phyloP scores from a whole-genome alignment of 1,140 invertebrate genomes.

The Drosophila elegans region DNA sequence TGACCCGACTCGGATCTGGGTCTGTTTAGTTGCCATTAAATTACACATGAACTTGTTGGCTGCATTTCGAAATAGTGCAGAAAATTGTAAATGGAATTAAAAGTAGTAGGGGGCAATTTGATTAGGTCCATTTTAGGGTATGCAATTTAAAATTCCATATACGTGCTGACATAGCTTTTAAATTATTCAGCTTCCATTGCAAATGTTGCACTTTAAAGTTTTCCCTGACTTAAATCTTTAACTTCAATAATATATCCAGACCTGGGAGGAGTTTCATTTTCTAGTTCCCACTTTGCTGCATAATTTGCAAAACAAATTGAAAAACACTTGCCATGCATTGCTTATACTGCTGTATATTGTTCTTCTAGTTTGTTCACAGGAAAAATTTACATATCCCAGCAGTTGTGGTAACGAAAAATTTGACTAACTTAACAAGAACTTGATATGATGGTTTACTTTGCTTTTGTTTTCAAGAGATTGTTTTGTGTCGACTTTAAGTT shows the following conservation, averaged over 20 bases:
- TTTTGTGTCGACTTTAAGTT: constrained; percentile 14
- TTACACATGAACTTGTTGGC: constrained; percentile 35
- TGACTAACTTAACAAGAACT: constrained; percentile 22
- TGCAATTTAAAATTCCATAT: not conserved
- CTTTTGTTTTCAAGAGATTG: constrained; percentile 9
- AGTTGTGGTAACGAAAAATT: constrained; percentile 16
- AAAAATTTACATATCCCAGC: constrained; percentile 38
- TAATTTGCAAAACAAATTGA: constrained; percentile 61
- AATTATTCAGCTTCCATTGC: not conserved
- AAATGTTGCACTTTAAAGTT: too few relatives aligned
- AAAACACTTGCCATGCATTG: constrained; percentile 44
- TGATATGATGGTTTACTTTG: not conserved
- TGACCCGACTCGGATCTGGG: constrained; percentile 43
- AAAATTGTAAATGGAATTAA: constrained; percentile 49
- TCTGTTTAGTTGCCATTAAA: constrained; percentile 60
- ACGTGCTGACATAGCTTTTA: not conserved
- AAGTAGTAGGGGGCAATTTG: constrained; percentile 16
- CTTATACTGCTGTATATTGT: constrained; percentile 27
- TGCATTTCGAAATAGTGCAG: constrained; percentile 26
- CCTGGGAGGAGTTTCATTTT: constrained; percentile 15
- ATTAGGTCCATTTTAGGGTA: constrained; percentile 8
- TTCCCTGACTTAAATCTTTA: not conserved
- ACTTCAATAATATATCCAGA: not conserved
- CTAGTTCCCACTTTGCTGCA: constrained; percentile 34
- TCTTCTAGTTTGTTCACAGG: constrained; percentile 20